Evolutionary conservation across 2,888 invertebrate genomes (phyloP).

Genomic region (Rhopalosiphum nymphaeae): DNA sequence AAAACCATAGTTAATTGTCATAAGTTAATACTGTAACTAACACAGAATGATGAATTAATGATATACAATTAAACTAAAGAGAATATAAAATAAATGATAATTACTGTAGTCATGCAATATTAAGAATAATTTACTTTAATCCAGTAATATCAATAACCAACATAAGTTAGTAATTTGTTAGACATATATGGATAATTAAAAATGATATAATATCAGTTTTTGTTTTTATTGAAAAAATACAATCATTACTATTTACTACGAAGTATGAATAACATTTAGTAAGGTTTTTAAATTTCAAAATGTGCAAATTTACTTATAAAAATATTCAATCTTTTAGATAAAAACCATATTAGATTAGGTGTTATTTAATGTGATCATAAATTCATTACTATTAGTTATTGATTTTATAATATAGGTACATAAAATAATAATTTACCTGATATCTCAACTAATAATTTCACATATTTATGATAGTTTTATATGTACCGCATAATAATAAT

Average conservation of each 20-base stretch:
- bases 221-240: not conserved
- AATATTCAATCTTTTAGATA: not conserved
- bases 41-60: not conserved
- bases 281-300: not conserved
- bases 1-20: not conserved
- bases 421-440: not conserved
- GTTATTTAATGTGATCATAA: not conserved
- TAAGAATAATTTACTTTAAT: not conserved
- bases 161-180: not conserved
- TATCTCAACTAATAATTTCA: not conserved
- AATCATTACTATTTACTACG: not conserved
- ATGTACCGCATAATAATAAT: not conserved
- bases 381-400: not conserved
- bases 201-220: not conserved
- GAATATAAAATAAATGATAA: not conserved
- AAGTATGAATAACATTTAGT: not conserved
- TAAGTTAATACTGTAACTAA: not conserved
- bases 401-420: not conserved
- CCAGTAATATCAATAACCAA: not conserved
- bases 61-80: not conserved
- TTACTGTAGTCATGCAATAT: not conserved
- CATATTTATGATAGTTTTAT: not conserved
- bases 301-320: not conserved
- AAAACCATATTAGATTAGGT: not conserved
- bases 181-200: not conserved